phyloP scores from a whole-genome alignment of 2,888 invertebrate genomes.

The Campopleginae sp. region DNA sequence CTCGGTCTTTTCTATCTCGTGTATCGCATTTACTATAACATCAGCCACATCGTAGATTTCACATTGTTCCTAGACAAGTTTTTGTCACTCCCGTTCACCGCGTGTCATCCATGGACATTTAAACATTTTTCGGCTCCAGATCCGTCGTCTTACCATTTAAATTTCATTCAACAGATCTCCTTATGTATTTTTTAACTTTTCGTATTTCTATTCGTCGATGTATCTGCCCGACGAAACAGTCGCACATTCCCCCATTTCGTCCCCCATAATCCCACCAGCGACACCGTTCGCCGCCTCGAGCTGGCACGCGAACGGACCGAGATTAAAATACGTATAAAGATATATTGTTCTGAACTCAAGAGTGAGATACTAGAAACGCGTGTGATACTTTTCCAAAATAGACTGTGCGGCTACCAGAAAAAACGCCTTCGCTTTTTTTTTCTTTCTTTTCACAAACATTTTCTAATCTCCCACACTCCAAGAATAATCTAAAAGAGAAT shows the following conservation, averaged over 20 bases:
- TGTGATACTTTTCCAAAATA: slow-evolving; percentile 62
- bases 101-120: not conserved
- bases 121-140: slow-evolving; percentile 24
- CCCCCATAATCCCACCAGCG: slow-evolving; percentile 29
- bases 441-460: slow-evolving; percentile 22
- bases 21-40: slow-evolving; percentile 14
- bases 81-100: slow-evolving; percentile 9
- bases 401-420: slow-evolving; percentile 36
- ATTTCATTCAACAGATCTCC: slow-evolving; percentile 21
- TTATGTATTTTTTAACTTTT: not conserved
- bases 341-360: slow-evolving; percentile 29
- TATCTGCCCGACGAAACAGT: slow-evolving; percentile 17
- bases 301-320: slow-evolving; percentile 34
- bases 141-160: slow-evolving; percentile 5
- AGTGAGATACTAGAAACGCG: slow-evolving; percentile 42
- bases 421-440: slow-evolving; percentile 32
- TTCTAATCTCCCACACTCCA: slow-evolving; percentile 15
- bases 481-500: not conserved
- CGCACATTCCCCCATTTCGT: slow-evolving; percentile 21
- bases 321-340: slow-evolving; percentile 40
- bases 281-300: slow-evolving; percentile 9
- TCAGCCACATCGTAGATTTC: slow-evolving; percentile 22
- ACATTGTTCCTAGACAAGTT: slow-evolving; percentile 24
- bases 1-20: slow-evolving; percentile 20
- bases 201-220: slow-evolving; percentile 1